These are phyloP conservation scores for Steromphala cineraria DNA, from an alignment of 2,888 invertebrate species.

Conservation along the genomic window DNA sequence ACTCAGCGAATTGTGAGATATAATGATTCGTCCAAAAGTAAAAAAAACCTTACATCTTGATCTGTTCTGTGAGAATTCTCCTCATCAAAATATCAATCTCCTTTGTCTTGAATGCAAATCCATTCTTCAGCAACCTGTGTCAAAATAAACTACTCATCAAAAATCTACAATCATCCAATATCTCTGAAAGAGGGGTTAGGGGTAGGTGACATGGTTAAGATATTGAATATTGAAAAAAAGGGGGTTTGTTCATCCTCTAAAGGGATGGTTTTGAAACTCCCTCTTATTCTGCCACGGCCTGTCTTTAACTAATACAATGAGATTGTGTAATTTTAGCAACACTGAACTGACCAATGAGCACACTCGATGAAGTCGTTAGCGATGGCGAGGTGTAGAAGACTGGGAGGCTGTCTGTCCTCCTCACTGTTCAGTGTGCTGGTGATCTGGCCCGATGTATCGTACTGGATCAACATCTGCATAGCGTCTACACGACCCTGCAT, in stretches of 20 bases:
- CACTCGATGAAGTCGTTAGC: constrained; percentile 69
- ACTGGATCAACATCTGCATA: constrained; percentile 62
- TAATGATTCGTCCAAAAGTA: no score
- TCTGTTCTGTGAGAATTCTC: constrained; percentile 70
- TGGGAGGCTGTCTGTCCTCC: constrained; percentile 64
- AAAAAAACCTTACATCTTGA: constrained; percentile 70
- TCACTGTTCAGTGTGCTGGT: constrained; percentile 53
- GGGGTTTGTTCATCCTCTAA: no score
- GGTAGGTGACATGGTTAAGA: no score
- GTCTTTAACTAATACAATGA: no score
- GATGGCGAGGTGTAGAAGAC: constrained; percentile 69
- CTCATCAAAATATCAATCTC: constrained; percentile 70
- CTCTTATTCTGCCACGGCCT: no score
- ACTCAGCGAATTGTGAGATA: no score
- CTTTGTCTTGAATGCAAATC: constrained; percentile 68
- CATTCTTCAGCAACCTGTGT: constrained; percentile 66
- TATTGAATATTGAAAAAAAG: no score
- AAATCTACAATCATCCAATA: background rate
- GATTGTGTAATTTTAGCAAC: no score
- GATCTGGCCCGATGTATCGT: constrained; percentile 60
- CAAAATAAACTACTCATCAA: background rate
- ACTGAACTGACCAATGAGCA: constrained; percentile 63
- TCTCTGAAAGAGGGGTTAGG: no score
- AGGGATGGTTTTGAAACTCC: no score
- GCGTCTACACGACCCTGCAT: constrained; percentile 73